A percentile compares a stretch with the other conserved stretches of the same genome.
Evolutionary conservation across 2,888 invertebrate genomes (phyloP).

Genomic region (Matsumyia berberina): DNA sequence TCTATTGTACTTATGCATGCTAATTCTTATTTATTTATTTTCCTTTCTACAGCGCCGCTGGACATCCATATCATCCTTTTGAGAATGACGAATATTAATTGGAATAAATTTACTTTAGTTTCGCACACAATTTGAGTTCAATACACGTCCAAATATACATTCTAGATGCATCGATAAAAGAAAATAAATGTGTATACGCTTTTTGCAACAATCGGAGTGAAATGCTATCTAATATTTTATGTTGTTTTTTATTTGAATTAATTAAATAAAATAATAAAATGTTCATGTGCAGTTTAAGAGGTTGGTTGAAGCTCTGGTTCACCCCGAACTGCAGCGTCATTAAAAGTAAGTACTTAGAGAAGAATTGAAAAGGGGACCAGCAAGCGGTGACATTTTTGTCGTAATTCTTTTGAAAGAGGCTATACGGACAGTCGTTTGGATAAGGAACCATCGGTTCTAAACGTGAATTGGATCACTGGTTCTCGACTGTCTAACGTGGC

Average conservation of each 20-base stretch:
- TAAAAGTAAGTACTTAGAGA: no score
- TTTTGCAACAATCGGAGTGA: neutral
- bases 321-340: no score
- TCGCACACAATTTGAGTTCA: neutral
- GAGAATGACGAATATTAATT: slow-evolving; percentile 86
- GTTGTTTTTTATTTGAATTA: slow-evolving; percentile 12
- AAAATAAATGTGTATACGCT: neutral
- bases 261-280: neutral
- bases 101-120: slow-evolving; percentile 2
- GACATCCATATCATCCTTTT: slow-evolving; percentile 87
- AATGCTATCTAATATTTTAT: neutral
- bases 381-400: no score
- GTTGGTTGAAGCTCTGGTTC: no score
- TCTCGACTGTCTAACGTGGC: no score
- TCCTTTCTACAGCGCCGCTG: slow-evolving; percentile 84
- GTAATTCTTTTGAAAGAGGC: no score
- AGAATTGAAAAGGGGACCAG: no score
- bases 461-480: no score
- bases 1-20: neutral
- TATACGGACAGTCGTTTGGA: no score
- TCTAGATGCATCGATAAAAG: neutral
- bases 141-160: neutral
- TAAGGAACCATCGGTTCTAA: no score
- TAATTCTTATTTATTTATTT: slow-evolving; percentile 39
- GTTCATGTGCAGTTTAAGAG: no score